These are phyloP conservation scores for Polyommatus iphigenia DNA, from an alignment of 2,888 invertebrate species.

Conservation along the genomic window DNA sequence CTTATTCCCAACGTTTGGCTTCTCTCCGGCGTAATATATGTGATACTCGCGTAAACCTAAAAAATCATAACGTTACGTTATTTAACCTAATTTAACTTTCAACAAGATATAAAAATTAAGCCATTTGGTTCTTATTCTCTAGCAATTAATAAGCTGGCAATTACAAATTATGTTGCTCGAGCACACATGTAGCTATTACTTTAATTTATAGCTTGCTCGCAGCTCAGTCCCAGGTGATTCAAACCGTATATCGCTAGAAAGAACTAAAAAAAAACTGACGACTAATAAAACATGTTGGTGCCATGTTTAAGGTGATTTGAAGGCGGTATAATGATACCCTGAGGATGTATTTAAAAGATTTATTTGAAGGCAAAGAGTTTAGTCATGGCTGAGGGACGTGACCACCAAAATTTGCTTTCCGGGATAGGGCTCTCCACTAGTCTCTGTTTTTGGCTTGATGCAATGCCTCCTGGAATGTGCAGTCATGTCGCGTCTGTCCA, in stretches of 20 bases:
- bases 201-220: neutral
- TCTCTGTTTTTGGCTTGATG: too few relatives aligned
- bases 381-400: neutral
- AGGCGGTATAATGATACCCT: neutral
- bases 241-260: conserved; percentile 7
- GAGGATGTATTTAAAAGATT: neutral
- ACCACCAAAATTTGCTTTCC: too few relatives aligned
- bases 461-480: too few relatives aligned
- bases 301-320: conserved; percentile 1
- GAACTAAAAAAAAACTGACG: conserved; percentile 23
- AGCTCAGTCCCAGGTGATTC: conserved; percentile 8
- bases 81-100: too few relatives aligned
- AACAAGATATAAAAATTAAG: neutral
- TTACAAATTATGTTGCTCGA: neutral
- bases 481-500: too few relatives aligned
- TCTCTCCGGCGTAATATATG: too few relatives aligned
- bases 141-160: conserved; percentile 22
- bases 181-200: conserved; percentile 14
- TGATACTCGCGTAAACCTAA: too few relatives aligned
- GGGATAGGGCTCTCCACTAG: too few relatives aligned
- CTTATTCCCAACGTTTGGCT: too few relatives aligned
- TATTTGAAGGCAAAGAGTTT: neutral
- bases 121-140: neutral
- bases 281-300: conserved; percentile 20
- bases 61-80: too few relatives aligned